These are phyloP conservation scores for Hypomecis punctinalis DNA, from an alignment of 2,888 invertebrate genomes.

Conservation along the genomic window DNA sequence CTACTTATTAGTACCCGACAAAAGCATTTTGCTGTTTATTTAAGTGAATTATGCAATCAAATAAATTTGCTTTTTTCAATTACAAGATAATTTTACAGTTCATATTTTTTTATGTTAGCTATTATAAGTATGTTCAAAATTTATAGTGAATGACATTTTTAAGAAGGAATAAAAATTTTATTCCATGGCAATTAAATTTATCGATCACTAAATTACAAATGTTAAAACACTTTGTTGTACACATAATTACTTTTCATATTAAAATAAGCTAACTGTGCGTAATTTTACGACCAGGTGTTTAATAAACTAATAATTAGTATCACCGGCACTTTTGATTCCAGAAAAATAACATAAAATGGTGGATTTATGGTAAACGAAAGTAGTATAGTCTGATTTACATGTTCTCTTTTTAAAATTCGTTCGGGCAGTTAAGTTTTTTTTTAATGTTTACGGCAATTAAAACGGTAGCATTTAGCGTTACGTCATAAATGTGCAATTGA, in stretches of 20 bases:
- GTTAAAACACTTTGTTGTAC: slow-evolving; percentile 39
- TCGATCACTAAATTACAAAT: slow-evolving; percentile 48
- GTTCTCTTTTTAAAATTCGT: slow-evolving; percentile 47
- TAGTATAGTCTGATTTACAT: slow-evolving; percentile 63
- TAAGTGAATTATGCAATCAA: no score
- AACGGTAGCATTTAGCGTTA: slow-evolving; percentile 70
- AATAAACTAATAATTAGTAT: slow-evolving; percentile 50
- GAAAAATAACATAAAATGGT: slow-evolving; percentile 57
- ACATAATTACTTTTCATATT: slow-evolving; percentile 40
- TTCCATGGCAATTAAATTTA: slow-evolving; percentile 47
- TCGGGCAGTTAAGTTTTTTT: slow-evolving; percentile 61
- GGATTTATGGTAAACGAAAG: slow-evolving; percentile 63
- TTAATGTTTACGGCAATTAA: slow-evolving; percentile 68
- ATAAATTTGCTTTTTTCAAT: neutral
- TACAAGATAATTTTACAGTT: neutral
- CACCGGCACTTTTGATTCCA: slow-evolving; percentile 50
- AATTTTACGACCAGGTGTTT: slow-evolving; percentile 36
- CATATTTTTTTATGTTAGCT: neutral
- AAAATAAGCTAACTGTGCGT: slow-evolving; percentile 42
- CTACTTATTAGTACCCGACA: no score
- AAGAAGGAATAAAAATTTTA: slow-evolving; percentile 43
- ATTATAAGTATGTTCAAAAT: slow-evolving; percentile 30
- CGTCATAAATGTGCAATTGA: slow-evolving; percentile 48
- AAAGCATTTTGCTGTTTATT: no score
- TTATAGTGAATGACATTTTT: slow-evolving; percentile 39